A percentile compares a stretch with the other conserved stretches of the same genome.
Evolutionary conservation across 1,140 invertebrate species (phyloP).

Genomic region (Triops longicaudatus): DNA sequence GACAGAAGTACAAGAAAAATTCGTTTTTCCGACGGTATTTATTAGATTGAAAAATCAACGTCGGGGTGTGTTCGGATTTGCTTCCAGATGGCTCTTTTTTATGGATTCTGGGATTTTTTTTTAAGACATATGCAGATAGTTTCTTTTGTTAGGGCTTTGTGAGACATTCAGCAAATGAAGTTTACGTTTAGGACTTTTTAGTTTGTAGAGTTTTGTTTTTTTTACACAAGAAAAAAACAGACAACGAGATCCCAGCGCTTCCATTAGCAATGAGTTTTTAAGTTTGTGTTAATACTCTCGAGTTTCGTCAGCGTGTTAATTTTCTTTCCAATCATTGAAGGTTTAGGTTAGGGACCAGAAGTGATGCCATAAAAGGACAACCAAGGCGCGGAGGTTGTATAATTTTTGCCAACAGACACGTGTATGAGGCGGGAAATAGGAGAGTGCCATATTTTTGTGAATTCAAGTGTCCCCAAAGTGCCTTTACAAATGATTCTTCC

Average conservation of each 20-base stretch:
- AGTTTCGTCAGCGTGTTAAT: not conserved
- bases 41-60: not conserved
- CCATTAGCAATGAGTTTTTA: slow-evolving; percentile 9
- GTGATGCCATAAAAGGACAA: not conserved
- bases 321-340: not conserved
- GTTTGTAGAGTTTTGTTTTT: slow-evolving; percentile 4
- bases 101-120: not conserved
- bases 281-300: slow-evolving; percentile 2
- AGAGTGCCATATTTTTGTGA: slow-evolving; percentile 12
- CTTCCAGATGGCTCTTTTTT: not conserved
- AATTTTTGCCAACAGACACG: not conserved
- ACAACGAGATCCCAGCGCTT: slow-evolving; percentile 7
- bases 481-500: not conserved
- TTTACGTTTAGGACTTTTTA: not conserved
- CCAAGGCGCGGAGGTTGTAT: not conserved
- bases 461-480: not conserved
- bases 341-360: not conserved
- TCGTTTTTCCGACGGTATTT: not conserved
- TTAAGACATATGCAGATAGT: not conserved
- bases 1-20: not conserved
- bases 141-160: too few species aligned
- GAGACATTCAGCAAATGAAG: not conserved
- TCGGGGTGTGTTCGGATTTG: not conserved
- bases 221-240: not conserved
- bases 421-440: not conserved